Evolutionary conservation across 1,140 invertebrate genomes (phyloP).

Genomic region (Brachionus plicatilis): DNA sequence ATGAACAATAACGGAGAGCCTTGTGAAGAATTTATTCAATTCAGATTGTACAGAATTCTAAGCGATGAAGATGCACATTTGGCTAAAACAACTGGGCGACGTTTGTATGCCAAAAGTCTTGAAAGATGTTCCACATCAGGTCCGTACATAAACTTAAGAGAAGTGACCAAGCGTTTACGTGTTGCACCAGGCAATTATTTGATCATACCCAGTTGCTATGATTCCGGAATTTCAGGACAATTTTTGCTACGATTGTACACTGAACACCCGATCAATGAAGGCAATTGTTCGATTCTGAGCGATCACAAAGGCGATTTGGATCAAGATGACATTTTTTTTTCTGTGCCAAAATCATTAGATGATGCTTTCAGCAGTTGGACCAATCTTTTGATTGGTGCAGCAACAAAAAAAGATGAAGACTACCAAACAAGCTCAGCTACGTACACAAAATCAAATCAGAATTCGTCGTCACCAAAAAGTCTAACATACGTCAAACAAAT

Average conservation of each 20-base stretch:
- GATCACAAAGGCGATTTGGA: conserved; percentile 33
- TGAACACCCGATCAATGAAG: conserved; percentile 42
- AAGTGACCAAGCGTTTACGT: conserved; percentile 53
- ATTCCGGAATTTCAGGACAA: conserved; percentile 59
- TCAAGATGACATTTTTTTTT: conserved; percentile 20
- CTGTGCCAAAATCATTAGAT: background rate
- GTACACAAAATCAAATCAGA: background rate
- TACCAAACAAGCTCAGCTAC: background rate
- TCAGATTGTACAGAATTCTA: conserved; percentile 33
- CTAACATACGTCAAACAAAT: background rate
- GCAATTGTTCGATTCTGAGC: conserved; percentile 4
- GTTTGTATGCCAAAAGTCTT: conserved; percentile 33
- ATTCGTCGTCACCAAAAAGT: background rate
- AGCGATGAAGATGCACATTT: background rate
- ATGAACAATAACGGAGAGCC: background rate
- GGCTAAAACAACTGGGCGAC: background rate
- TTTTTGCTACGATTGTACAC: conserved; percentile 63
- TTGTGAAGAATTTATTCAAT: conserved; percentile 40
- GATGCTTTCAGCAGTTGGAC: conserved; percentile 16
- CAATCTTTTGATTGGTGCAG: background rate
- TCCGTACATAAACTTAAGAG: conserved; percentile 52
- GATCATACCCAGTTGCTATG: conserved; percentile 63
- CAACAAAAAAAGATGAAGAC: background rate
- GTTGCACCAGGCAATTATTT: conserved; percentile 61
- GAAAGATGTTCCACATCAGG: conserved; percentile 46